A percentile compares a stretch with the other conserved stretches of the same genome.
These are phyloP conservation scores for Eupithecia centaureata DNA, from an alignment of 2,888 invertebrate genomes.

Conservation along the genomic window DNA sequence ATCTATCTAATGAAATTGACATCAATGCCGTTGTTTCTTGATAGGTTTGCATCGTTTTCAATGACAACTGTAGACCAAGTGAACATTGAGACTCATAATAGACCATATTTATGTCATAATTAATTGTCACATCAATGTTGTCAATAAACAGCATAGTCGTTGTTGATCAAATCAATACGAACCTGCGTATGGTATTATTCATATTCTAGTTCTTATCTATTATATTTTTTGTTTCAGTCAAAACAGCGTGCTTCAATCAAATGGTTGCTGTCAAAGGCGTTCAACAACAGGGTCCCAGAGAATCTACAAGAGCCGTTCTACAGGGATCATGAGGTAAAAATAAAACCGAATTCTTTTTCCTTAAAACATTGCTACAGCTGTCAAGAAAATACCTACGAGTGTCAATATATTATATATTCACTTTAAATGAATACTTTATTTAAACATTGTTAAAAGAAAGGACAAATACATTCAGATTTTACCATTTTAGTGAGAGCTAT, in stretches of 20 bases:
- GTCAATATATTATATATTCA: too few species aligned
- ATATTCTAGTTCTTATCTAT: background rate
- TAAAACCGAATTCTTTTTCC: background rate
- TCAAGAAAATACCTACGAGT: background rate
- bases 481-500: background rate
- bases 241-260: conserved; percentile 97
- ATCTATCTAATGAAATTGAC: background rate
- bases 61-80: conserved; percentile 8
- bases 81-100: conserved; percentile 9
- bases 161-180: background rate
- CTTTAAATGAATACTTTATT: too few species aligned
- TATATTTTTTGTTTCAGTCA: conserved; percentile 88
- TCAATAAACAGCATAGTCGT: background rate
- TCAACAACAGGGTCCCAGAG: conserved; percentile 96
- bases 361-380: background rate
- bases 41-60: conserved; percentile 34
- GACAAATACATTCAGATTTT: background rate
- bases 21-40: conserved; percentile 10
- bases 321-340: conserved; percentile 94
- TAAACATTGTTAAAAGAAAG: background rate
- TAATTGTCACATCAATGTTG: conserved; percentile 2
- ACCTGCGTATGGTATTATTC: background rate
- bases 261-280: conserved; percentile 98
- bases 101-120: background rate
- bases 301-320: conserved; percentile 97